Percentiles rank a stretch among this genome's conserved stretches.
Conservation (phyloP, 2,797 vertebrate species). For the Tragopan temminckii region DNA sequence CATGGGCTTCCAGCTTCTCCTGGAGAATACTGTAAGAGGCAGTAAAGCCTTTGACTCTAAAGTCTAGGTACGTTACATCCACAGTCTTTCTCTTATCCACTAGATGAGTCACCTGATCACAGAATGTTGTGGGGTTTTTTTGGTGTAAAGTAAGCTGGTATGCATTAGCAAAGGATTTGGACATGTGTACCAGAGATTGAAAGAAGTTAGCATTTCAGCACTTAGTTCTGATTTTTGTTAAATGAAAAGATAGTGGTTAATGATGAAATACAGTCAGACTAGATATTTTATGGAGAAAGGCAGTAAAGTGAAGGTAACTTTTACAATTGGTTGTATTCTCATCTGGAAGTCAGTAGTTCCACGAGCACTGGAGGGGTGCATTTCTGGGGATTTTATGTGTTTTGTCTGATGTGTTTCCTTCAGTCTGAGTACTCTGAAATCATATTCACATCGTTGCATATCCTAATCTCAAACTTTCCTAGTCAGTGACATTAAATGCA, state of each 20-base stretch:
- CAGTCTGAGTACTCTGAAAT: fast-evolving
- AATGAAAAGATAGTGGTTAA: not conserved
- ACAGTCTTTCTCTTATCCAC: no score
- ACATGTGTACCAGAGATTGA: not conserved
- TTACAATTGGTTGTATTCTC: not conserved
- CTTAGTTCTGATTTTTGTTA: not conserved
- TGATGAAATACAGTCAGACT: not conserved
- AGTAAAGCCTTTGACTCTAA: no score
- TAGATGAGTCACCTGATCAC: no score
- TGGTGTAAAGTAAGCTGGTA: not conserved
- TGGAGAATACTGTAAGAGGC: no score
- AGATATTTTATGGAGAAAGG: not conserved
- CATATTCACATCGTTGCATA: not conserved
- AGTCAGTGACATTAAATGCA: not conserved
- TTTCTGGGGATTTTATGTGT: not conserved
- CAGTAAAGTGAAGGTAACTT: not conserved
- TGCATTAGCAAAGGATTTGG: not conserved
- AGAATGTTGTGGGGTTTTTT: not conserved
- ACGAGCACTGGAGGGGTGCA: not conserved
- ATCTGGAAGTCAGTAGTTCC: not conserved
- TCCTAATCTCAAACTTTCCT: not conserved
- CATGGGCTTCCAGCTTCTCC: no score
- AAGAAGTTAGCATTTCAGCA: not conserved
- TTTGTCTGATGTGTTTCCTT: not conserved
- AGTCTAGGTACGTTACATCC: no score